These are phyloP conservation scores for Pollenia angustigena DNA, from an alignment of 2,888 invertebrate species.

Conservation along the genomic window DNA sequence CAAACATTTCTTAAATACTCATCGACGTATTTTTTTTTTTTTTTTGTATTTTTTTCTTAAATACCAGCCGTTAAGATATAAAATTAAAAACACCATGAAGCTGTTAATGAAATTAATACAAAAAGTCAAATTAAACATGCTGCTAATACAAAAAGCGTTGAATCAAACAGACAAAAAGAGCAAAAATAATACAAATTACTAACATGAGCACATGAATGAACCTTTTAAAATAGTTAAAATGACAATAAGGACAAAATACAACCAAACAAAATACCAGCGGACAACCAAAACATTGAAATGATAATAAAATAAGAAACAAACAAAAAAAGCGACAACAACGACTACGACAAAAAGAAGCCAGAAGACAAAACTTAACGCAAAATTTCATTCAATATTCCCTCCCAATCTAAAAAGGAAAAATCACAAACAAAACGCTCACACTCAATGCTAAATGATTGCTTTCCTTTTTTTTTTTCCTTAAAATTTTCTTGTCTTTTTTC, in stretches of 20 bases:
- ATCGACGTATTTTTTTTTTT: conserved; percentile 14
- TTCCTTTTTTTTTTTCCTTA: conserved; percentile 13
- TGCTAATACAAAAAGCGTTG: conserved; percentile 58
- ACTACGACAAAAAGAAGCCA: background rate
- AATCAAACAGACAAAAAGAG: conserved; percentile 38
- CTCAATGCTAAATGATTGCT: conserved; percentile 40
- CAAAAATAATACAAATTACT: conserved; percentile 72
- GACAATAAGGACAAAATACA: conserved; percentile 71
- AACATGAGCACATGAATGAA: conserved; percentile 73
- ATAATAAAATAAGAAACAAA: conserved; percentile 48
- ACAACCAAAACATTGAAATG: conserved; percentile 67
- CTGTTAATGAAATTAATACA: conserved; percentile 80
- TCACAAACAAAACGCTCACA: conserved; percentile 30
- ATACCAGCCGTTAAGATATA: conserved; percentile 59
- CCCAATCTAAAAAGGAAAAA: conserved; percentile 9
- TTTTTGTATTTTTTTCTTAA: conserved; percentile 35
- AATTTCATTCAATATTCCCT: conserved; percentile 65
- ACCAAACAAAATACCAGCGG: conserved; percentile 70
- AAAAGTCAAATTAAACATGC: conserved; percentile 71
- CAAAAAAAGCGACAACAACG: conserved; percentile 32
- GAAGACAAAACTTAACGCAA: conserved; percentile 23
- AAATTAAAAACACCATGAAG: conserved; percentile 79
- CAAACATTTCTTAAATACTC: conserved; percentile 61
- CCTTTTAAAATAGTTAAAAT: conserved; percentile 74
- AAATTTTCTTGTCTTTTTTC: conserved; percentile 8